phyloP scores from a whole-genome alignment of 2,113 vertebrate genomes.

The Ploceus nigricollis region DNA sequence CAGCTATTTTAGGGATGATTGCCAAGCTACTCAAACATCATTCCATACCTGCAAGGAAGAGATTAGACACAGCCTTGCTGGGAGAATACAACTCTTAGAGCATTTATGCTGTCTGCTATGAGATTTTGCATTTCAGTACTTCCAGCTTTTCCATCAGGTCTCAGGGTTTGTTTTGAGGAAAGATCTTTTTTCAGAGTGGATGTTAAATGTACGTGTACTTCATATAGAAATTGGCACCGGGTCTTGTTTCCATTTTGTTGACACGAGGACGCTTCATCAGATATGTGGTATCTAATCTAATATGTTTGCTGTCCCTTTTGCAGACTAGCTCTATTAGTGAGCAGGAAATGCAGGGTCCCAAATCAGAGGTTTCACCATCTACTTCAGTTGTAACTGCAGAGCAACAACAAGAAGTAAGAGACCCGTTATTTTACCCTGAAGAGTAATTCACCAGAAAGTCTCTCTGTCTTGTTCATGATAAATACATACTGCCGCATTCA shows the following conservation, averaged over 20 bases:
- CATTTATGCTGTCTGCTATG: background rate
- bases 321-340: slow-evolving; percentile 85
- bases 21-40: background rate
- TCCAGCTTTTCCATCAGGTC: background rate
- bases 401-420: slow-evolving; percentile 83
- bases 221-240: background rate
- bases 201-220: background rate
- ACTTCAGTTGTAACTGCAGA: slow-evolving; percentile 69
- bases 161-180: background rate
- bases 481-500: background rate
- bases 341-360: slow-evolving; percentile 76
- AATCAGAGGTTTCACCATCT: slow-evolving; percentile 74
- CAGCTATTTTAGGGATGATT: background rate
- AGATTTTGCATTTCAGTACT: background rate
- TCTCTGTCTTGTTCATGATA: background rate
- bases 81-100: background rate
- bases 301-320: slow-evolving; percentile 10
- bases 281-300: background rate
- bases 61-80: background rate
- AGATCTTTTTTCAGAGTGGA: background rate
- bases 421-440: background rate
- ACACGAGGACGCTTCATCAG: background rate
- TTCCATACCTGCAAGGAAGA: background rate
- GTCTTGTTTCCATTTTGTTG: background rate
- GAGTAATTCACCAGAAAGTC: background rate